Evolutionary conservation across 2,888 invertebrate genomes (phyloP).

Genomic region (Lithosia quadra): DNA sequence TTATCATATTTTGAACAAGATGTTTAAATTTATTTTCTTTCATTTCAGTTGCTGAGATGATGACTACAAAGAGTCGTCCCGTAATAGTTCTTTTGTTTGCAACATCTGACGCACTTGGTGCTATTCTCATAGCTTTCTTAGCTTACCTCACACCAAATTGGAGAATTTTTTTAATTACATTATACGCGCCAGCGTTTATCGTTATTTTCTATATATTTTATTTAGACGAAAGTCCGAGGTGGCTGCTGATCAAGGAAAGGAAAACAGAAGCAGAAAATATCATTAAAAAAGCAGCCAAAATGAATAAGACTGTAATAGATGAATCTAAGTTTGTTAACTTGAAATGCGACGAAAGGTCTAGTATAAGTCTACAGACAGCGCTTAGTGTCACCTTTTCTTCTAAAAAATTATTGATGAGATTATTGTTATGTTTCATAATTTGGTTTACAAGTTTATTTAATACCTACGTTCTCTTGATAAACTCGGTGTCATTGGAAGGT

Average conservation of each 20-base stretch:
- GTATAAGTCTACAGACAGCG: conserved; percentile 18
- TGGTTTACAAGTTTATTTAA: conserved; percentile 74
- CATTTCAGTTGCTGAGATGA: conserved; percentile 70
- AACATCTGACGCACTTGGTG: conserved; percentile 27
- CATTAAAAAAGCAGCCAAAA: conserved; percentile 85
- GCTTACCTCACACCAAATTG: conserved; percentile 84
- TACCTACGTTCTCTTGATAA: conserved; percentile 89
- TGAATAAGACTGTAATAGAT: conserved; percentile 60
- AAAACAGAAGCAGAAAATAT: conserved; percentile 88
- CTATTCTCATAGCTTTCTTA: conserved; percentile 30
- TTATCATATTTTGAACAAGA: too few species aligned
- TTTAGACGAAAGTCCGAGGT: conserved; percentile 90
- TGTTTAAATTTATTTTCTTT: conserved; percentile 40
- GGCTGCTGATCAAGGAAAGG: conserved; percentile 90
- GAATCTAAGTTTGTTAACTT: conserved; percentile 56
- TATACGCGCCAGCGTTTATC: conserved; percentile 89
- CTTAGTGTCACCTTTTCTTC: conserved; percentile 52
- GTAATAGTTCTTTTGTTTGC: conserved; percentile 39
- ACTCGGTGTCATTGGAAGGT: conserved; percentile 90
- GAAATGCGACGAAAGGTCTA: conserved; percentile 53
- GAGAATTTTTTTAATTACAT: conserved; percentile 88
- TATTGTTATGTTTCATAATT: conserved; percentile 64
- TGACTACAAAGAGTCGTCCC: conserved; percentile 54
- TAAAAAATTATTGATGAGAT: conserved; percentile 57
- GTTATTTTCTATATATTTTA: conserved; percentile 88